Percentiles rank a stretch among this genome's conserved stretches.
phyloP scores from a whole-genome alignment of 2,888 invertebrate species.

The Acronicta aceris region DNA sequence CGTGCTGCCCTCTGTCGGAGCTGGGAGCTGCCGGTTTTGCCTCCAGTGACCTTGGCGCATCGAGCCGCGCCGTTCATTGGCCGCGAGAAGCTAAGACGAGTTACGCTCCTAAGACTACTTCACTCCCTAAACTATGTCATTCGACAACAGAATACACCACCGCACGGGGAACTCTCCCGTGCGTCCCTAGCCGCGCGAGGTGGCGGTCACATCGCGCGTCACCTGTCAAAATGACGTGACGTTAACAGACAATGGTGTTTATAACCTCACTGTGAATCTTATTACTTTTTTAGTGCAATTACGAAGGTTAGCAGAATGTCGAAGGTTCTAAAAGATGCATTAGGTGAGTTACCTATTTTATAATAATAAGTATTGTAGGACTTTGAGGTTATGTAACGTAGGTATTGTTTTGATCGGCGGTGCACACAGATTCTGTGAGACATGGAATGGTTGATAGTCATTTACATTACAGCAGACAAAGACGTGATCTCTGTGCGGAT shows the following conservation, averaged over 20 bases:
- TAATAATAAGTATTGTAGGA: constrained; percentile 35
- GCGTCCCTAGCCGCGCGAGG: constrained; percentile 67
- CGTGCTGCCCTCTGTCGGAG: constrained; percentile 78
- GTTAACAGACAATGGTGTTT: constrained; percentile 68
- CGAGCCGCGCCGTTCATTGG: constrained; percentile 84
- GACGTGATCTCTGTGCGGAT: constrained; percentile 86
- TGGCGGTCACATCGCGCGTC: constrained; percentile 76
- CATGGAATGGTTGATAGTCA: constrained; percentile 73
- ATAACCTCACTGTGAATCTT: constrained; percentile 77
- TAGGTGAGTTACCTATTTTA: constrained; percentile 76
- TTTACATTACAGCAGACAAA: constrained; percentile 86
- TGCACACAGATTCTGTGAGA: constrained; percentile 57
- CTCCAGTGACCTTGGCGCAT: constrained; percentile 83
- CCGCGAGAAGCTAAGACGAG: constrained; percentile 80
- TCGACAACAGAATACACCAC: constrained; percentile 65
- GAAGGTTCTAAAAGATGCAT: constrained; percentile 69
- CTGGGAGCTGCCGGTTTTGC: constrained; percentile 66
- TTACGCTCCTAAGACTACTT: constrained; percentile 68
- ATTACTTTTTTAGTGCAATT: constrained; percentile 68
- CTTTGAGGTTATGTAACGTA: constrained; percentile 77
- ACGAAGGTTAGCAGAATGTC: constrained; percentile 76
- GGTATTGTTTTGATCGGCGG: constrained; percentile 74
- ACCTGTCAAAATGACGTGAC: constrained; percentile 86
- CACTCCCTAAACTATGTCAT: constrained; percentile 79
- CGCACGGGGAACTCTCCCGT: constrained; percentile 69